phyloP scores from a whole-genome alignment of 2,797 vertebrate species.

The Cossypha polioptera region DNA sequence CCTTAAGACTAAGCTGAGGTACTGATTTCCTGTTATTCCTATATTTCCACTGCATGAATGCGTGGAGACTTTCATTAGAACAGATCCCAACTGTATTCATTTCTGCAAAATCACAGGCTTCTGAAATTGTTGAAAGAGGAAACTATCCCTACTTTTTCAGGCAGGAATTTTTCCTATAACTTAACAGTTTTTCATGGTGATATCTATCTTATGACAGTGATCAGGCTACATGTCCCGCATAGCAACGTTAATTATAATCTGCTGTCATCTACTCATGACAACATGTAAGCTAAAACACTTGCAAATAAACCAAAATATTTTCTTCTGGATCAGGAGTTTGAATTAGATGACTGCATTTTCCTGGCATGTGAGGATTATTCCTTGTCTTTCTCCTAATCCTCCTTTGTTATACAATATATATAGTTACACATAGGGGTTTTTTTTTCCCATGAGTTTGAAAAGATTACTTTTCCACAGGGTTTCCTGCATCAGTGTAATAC shows the following conservation, averaged over 20 bases:
- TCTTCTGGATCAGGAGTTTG: constrained; percentile 56
- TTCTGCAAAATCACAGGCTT: constrained; percentile 39
- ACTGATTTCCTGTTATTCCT: constrained; percentile 47
- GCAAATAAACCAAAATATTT: constrained; percentile 57
- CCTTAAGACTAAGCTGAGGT: constrained; percentile 24
- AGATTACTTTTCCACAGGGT: constrained; percentile 66
- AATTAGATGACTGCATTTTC: constrained; percentile 67
- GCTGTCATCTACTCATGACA: constrained; percentile 22
- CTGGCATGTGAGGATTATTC: constrained; percentile 53
- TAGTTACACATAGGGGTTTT: constrained; percentile 5
- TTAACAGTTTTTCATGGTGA: neutral
- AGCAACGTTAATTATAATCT: neutral
- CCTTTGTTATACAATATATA: constrained; percentile 41
- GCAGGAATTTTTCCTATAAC: neutral
- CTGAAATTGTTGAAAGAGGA: constrained; percentile 18
- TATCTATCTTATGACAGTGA: constrained; percentile 2
- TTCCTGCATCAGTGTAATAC: constrained; percentile 34
- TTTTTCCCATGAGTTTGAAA: constrained; percentile 38
- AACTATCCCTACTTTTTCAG: neutral
- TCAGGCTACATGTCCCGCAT: neutral
- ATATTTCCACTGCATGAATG: constrained; percentile 35
- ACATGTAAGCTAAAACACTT: constrained; percentile 27
- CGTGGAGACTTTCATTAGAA: constrained; percentile 12
- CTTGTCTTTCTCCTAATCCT: constrained; percentile 61
- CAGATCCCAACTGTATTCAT: neutral